Conservation (phyloP, 2,797 vertebrate species). For the Iguana delicatissima region DNA sequence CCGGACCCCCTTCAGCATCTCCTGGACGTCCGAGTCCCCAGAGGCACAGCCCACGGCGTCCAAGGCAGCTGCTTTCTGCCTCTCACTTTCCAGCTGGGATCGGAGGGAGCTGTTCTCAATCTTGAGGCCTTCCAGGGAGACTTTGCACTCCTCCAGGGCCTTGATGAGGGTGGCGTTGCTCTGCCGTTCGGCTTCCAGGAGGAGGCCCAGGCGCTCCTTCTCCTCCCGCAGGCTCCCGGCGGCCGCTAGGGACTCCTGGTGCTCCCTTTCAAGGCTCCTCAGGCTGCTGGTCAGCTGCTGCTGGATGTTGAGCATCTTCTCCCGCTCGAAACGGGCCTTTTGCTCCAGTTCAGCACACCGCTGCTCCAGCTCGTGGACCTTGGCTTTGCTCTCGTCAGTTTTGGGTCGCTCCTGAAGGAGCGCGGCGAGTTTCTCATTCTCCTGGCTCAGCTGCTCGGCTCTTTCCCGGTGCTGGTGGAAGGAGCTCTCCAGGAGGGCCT, state of each 20-base stretch:
- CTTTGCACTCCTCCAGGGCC: conserved; percentile 83
- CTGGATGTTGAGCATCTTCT: conserved; percentile 95
- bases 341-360: conserved; percentile 90
- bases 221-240: conserved; percentile 86
- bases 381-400: conserved; percentile 79
- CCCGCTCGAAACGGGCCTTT: conserved; percentile 92
- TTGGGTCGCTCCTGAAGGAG: conserved; percentile 88
- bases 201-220: conserved; percentile 81
- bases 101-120: conserved; percentile 89
- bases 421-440: conserved; percentile 88
- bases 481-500: conserved; percentile 91
- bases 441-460: conserved; percentile 89
- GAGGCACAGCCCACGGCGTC: conserved; percentile 76
- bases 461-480: conserved; percentile 92
- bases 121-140: conserved; percentile 82
- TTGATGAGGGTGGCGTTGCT: conserved; percentile 70
- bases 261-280: conserved; percentile 89
- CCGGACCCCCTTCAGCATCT: conserved; percentile 86
- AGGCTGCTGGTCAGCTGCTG: conserved; percentile 94
- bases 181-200: conserved; percentile 84
- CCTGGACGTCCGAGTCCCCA: conserved; percentile 85
- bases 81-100: conserved; percentile 89
- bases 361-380: conserved; percentile 90
- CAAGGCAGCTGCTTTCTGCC: conserved; percentile 86
- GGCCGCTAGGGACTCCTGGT: conserved; percentile 86